phyloP scores from a whole-genome alignment of 92 coral and sea anemone species.

The Actinernus sp. region DNA sequence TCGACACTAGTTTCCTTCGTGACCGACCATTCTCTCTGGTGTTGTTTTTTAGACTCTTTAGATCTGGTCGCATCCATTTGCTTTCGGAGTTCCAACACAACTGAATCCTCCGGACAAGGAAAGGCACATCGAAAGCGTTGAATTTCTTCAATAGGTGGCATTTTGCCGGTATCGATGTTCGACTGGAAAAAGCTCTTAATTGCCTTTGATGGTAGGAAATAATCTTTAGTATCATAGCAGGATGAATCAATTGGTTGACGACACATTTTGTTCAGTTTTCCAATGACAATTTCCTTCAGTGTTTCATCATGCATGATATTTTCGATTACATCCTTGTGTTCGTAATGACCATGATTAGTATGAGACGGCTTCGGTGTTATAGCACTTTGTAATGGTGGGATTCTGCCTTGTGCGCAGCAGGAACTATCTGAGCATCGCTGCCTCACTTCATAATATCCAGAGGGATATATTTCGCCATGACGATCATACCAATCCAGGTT shows the following conservation, averaged over 20 bases:
- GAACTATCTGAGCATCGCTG: constrained; percentile 28
- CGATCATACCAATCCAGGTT: constrained; percentile 41
- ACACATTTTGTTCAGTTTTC: constrained; percentile 6
- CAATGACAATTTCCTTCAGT: neutral
- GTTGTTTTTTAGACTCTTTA: constrained; percentile 11
- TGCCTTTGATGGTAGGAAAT: constrained; percentile 33
- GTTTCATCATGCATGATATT: neutral
- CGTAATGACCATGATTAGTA: constrained; percentile 33
- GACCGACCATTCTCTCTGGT: constrained; percentile 16
- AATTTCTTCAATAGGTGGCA: neutral
- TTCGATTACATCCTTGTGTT: neutral
- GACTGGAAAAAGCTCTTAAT: constrained; percentile 20
- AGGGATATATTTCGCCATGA: constrained; percentile 32
- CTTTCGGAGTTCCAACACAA: constrained; percentile 35
- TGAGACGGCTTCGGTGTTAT: constrained; percentile 43
- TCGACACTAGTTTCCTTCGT: constrained; percentile 25
- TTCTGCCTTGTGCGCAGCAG: constrained; percentile 42
- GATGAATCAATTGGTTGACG: constrained; percentile 8
- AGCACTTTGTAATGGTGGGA: constrained; percentile 19
- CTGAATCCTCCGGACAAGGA: constrained; percentile 44
- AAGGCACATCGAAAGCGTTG: constrained; percentile 8
- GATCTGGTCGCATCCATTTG: constrained; percentile 29
- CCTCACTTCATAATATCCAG: constrained; percentile 50
- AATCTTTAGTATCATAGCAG: constrained; percentile 22
- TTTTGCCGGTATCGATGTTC: constrained; percentile 9